A percentile compares a stretch with the other conserved stretches of the same genome.
Conservation (phyloP, 1,140 invertebrate genomes). For the Thrips palmi region DNA sequence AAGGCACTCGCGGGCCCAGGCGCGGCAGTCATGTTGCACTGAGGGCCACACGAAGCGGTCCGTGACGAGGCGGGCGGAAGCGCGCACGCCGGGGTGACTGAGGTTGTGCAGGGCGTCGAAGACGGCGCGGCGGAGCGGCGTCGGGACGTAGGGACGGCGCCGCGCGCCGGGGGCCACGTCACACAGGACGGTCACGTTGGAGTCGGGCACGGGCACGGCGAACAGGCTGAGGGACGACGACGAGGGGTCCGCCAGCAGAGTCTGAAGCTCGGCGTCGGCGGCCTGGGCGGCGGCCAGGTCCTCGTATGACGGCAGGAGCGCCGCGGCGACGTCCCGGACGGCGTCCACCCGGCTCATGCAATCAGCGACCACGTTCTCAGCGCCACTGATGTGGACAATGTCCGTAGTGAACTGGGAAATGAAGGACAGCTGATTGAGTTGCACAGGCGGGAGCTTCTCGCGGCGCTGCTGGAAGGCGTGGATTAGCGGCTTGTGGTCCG, state of each 20-base stretch:
- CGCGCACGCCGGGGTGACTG: too few species aligned
- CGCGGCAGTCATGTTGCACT: constrained; percentile 18
- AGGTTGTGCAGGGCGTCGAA: too few species aligned
- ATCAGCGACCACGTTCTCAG: constrained; percentile 21
- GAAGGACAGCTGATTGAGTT: constrained; percentile 19
- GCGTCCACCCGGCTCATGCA: constrained; percentile 16
- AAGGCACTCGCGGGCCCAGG: constrained; percentile 17
- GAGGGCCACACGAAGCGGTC: constrained; percentile 17
- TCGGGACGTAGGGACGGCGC: constrained; percentile 16
- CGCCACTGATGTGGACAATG: constrained; percentile 18
- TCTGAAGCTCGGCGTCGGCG: too few species aligned
- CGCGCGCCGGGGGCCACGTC: constrained; percentile 12
- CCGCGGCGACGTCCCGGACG: constrained; percentile 16
- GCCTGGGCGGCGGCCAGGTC: too few species aligned
- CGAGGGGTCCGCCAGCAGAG: too few species aligned
- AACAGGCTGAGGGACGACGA: constrained; percentile 13
- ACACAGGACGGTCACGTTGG: constrained; percentile 12
- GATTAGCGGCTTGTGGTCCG: constrained; percentile 22
- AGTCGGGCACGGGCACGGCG: constrained; percentile 11
- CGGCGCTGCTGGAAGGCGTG: constrained; percentile 17
- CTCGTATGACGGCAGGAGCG: constrained; percentile 18
- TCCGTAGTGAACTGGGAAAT: constrained; percentile 23
- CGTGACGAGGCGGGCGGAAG: constrained; percentile 13
- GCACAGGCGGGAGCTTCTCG: constrained; percentile 18
- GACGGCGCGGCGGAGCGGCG: constrained; percentile 8